A percentile compares a stretch with the other conserved stretches of the same genome.
phyloP scores from a whole-genome alignment of 2,113 vertebrate species.

The Planiliza haematocheilus region DNA sequence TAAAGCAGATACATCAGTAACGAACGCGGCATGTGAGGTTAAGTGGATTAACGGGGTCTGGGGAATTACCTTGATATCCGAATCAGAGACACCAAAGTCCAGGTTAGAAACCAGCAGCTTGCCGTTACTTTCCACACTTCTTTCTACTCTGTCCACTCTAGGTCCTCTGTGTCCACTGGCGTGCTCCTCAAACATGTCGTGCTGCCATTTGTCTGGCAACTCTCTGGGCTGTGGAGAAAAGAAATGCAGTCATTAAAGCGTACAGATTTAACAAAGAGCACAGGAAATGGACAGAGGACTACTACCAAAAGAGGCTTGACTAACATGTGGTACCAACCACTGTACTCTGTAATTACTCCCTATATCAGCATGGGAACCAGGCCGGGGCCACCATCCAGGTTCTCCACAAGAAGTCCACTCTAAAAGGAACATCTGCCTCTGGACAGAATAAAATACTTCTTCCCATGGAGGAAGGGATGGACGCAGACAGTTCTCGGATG shows the following conservation, averaged over 20 bases:
- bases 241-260: conserved; percentile 10
- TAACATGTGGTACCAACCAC: no score
- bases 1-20: neutral
- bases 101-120: conserved; percentile 95
- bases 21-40: rapidly evolving
- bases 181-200: conserved; percentile 94
- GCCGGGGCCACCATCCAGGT: neutral
- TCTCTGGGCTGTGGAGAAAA: conserved; percentile 89
- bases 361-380: neutral
- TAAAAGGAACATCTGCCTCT: no score
- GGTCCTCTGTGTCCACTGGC: conserved; percentile 71
- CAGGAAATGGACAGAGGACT: neutral
- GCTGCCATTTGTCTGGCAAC: conserved; percentile 97
- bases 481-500: no score
- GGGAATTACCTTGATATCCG: conserved; percentile 91
- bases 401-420: neutral
- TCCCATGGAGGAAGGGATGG: no score
- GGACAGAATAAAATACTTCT: no score
- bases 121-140: conserved; percentile 86
- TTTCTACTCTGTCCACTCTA: conserved; percentile 23
- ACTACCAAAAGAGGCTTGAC: no score
- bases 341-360: conserved; percentile 7
- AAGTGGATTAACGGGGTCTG: rapidly evolving
- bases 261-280: no score
- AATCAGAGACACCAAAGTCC: conserved; percentile 96